Conservation (phyloP, 2,888 invertebrate species). For the Dexiosoma caninum region DNA sequence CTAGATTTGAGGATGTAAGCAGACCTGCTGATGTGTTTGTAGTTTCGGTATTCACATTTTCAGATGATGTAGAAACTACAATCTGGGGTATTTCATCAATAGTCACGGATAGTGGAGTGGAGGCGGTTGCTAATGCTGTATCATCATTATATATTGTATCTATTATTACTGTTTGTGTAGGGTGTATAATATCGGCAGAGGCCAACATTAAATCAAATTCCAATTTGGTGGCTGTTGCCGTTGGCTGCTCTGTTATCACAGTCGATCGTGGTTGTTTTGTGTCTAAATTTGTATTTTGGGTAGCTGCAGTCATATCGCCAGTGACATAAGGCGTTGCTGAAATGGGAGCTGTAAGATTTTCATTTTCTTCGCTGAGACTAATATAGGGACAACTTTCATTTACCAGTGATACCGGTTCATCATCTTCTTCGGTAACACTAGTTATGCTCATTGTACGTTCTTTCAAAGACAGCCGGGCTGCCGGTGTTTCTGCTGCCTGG, state of each 20-base stretch:
- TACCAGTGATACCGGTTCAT: constrained; percentile 72
- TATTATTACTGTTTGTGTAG: constrained; percentile 59
- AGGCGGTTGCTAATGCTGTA: constrained; percentile 8
- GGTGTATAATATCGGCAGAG: constrained; percentile 69
- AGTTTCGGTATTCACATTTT: constrained; percentile 57
- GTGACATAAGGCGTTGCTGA: not conserved
- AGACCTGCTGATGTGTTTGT: constrained; percentile 53
- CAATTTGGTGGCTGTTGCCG: constrained; percentile 73
- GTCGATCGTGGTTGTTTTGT: constrained; percentile 68
- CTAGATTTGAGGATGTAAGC: constrained; percentile 19
- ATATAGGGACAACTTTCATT: constrained; percentile 74
- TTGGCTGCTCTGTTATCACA: constrained; percentile 78
- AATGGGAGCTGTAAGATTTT: constrained; percentile 63
- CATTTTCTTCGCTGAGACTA: constrained; percentile 76
- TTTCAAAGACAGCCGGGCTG: constrained; percentile 66
- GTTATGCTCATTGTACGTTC: constrained; percentile 74
- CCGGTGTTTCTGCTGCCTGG: constrained; percentile 45
- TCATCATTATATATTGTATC: constrained; percentile 18
- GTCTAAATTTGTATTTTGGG: constrained; percentile 35
- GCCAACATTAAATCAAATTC: constrained; percentile 73
- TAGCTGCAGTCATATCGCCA: constrained; percentile 1
- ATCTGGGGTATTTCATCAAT: constrained; percentile 33
- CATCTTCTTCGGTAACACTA: constrained; percentile 75
- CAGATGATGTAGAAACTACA: constrained; percentile 49
- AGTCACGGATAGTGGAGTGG: not conserved